Evolutionary conservation across 2,797 vertebrate species (phyloP).

Genomic region (Coregonus suidteri): DNA sequence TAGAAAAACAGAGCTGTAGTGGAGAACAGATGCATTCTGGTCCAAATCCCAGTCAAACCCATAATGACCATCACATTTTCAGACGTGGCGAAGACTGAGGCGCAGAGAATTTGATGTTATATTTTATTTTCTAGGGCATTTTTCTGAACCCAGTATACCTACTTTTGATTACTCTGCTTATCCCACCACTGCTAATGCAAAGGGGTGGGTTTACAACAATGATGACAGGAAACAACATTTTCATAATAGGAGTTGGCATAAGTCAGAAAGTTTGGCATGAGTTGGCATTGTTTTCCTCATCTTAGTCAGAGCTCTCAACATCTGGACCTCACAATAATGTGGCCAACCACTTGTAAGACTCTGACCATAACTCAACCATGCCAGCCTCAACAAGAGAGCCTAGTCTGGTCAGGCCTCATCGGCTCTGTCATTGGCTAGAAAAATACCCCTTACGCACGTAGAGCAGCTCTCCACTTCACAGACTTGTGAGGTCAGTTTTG

Average conservation of each 20-base stretch:
- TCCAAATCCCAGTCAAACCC: conserved; percentile 77
- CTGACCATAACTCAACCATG: neutral
- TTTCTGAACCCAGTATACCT: conserved; percentile 9
- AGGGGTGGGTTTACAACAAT: neutral
- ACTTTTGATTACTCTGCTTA: neutral
- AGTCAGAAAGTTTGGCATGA: neutral
- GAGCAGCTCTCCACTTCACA: neutral
- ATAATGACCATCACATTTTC: conserved; percentile 85
- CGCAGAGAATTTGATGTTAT: conserved; percentile 39
- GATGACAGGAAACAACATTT: neutral
- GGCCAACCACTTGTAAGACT: neutral
- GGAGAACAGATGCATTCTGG: conserved; percentile 72
- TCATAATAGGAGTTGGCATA: neutral
- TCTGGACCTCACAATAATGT: conserved; percentile 3
- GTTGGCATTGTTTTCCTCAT: neutral
- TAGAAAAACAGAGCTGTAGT: conserved; percentile 72
- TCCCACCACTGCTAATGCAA: neutral
- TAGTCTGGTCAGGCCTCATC: neutral
- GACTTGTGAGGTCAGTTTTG: neutral
- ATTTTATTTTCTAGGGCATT: conserved; percentile 21
- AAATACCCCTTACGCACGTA: neutral
- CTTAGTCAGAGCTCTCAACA: neutral
- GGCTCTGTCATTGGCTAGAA: neutral
- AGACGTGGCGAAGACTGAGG: conserved; percentile 53
- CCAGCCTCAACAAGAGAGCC: neutral